These are phyloP conservation scores for Sipha maydis DNA, from an alignment of 2,888 invertebrate genomes.

Conservation along the genomic window DNA sequence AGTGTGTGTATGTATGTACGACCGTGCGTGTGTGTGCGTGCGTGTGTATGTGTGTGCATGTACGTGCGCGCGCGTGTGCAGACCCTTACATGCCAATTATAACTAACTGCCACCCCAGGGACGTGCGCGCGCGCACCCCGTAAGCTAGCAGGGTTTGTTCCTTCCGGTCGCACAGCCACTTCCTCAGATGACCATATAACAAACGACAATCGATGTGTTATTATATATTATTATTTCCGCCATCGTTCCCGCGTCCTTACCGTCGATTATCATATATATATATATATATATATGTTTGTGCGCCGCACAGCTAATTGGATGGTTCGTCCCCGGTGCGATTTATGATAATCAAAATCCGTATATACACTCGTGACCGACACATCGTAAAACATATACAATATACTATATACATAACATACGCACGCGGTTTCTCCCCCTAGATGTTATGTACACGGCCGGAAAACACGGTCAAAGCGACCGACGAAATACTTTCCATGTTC, in stretches of 20 bases:
- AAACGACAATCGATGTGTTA: slow-evolving; percentile 62
- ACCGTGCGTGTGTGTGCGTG: not conserved
- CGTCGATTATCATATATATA: slow-evolving; percentile 4
- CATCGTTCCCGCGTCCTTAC: not conserved
- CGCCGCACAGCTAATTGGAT: slow-evolving; percentile 48
- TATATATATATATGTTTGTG: not conserved
- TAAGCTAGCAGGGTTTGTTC: slow-evolving; percentile 3
- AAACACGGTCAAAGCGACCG: not conserved
- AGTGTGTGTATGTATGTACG: not conserved
- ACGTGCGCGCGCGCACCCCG: slow-evolving; percentile 8
- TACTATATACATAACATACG: not conserved
- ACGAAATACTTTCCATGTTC: not conserved
- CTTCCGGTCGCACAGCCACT: slow-evolving; percentile 46
- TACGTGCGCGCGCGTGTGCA: not conserved
- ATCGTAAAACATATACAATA: not conserved
- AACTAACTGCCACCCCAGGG: slow-evolving; percentile 62
- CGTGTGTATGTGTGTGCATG: not conserved
- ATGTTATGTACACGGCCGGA: not conserved
- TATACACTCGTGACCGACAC: not conserved
- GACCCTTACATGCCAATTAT: slow-evolving; percentile 61
- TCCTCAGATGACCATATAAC: slow-evolving; percentile 57
- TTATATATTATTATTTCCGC: slow-evolving; percentile 44
- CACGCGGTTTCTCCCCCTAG: not conserved
- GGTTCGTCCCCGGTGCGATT: slow-evolving; percentile 41
- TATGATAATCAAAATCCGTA: slow-evolving; percentile 46